Conservation (phyloP, 1,140 invertebrate genomes). For the Scylla paramamosain region DNA sequence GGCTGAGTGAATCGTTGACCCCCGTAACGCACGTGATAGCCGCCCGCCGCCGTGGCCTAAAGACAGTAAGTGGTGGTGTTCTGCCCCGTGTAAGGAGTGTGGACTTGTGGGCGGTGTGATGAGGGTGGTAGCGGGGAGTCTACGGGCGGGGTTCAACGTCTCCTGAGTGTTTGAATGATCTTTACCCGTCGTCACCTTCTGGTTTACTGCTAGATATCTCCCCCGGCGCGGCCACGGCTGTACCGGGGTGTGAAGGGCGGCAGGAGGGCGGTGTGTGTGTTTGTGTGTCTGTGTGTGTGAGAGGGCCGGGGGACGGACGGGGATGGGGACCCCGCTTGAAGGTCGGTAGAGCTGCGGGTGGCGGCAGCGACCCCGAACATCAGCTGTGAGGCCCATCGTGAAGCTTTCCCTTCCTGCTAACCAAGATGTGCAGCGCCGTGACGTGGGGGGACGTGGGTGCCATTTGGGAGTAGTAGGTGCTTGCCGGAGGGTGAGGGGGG, state of each 20-base stretch:
- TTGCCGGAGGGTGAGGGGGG: neutral
- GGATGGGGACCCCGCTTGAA: neutral
- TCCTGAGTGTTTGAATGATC: neutral
- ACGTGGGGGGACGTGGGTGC: neutral
- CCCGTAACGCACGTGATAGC: neutral
- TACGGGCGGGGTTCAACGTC: neutral
- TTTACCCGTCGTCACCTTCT: neutral
- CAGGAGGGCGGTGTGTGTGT: neutral
- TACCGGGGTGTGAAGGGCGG: neutral
- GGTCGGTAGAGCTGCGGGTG: neutral
- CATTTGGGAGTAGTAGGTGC: too few relatives aligned
- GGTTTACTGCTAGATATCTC: neutral
- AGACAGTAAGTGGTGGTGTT: neutral
- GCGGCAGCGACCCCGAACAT: neutral
- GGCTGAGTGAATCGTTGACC: neutral
- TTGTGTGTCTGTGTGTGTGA: neutral
- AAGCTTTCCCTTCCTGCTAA: constrained; percentile 7
- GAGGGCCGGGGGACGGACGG: neutral
- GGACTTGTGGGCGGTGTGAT: neutral
- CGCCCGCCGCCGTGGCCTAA: neutral
- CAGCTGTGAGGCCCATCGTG: neutral
- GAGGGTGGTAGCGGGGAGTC: neutral
- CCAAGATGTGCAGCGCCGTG: neutral
- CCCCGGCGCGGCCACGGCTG: too few relatives aligned
- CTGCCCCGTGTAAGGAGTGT: neutral